Evolutionary conservation across 1,140 invertebrate species (phyloP).

Genomic region (Homalodisca vitripennis): DNA sequence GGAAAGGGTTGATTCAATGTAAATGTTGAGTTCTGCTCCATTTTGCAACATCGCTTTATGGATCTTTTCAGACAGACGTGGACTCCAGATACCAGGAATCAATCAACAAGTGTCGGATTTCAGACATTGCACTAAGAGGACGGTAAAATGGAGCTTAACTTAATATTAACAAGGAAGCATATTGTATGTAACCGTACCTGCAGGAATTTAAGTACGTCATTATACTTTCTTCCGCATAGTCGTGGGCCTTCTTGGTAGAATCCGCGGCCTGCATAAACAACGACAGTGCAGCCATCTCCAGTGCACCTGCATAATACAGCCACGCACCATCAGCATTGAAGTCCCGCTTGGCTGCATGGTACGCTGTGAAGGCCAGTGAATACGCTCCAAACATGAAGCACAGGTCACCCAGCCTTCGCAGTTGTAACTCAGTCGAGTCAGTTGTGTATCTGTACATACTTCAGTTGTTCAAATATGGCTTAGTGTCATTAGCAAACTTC

Average conservation of each 20-base stretch:
- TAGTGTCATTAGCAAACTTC: no score
- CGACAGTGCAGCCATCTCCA: constrained; percentile 93
- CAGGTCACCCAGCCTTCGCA: constrained; percentile 88
- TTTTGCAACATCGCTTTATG: no score
- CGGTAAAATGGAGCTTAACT: no score
- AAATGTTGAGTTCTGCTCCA: no score
- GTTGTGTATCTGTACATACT: constrained; percentile 75
- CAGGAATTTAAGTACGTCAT: constrained; percentile 85
- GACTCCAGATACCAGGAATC: no score
- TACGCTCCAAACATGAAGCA: constrained; percentile 97
- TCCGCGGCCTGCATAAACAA: constrained; percentile 83
- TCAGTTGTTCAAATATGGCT: no score
- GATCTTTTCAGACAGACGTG: no score
- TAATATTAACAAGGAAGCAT: no score
- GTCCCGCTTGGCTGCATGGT: constrained; percentile 94
- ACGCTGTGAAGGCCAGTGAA: constrained; percentile 86
- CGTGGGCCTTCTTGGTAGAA: constrained; percentile 69
- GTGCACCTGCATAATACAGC: constrained; percentile 93
- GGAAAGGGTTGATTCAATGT: no score
- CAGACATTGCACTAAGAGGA: no score
- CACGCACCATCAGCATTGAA: constrained; percentile 96
- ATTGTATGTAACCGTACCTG: no score
- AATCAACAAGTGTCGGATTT: no score
- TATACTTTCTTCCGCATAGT: constrained; percentile 94
- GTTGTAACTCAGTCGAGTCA: constrained; percentile 91